Percentiles rank a stretch among this genome's conserved stretches.
phyloP scores from a whole-genome alignment of 2,113 vertebrate species.

The Atlantisia rogersi region DNA sequence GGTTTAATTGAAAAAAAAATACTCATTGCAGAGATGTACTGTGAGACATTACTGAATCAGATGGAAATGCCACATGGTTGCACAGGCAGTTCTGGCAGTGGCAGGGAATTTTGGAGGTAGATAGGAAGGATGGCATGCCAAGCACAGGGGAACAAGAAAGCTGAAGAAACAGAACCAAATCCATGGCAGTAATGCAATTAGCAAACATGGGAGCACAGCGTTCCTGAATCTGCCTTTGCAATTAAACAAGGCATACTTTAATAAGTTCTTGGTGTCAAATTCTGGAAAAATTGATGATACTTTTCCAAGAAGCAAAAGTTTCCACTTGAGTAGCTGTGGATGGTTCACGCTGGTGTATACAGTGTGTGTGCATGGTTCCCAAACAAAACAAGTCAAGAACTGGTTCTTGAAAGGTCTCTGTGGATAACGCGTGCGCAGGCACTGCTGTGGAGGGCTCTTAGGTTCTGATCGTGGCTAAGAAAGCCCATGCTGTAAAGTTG shows the following conservation, averaged over 20 bases:
- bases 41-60: constrained; percentile 26
- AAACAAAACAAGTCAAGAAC: background rate
- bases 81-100: background rate
- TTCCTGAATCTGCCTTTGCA: background rate
- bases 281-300: background rate
- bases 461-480: background rate
- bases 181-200: background rate
- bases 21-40: background rate
- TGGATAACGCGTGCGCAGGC: background rate
- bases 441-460: background rate
- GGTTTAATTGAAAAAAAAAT: background rate
- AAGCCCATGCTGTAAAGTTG: background rate
- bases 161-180: background rate
- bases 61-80: background rate
- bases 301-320: constrained; percentile 12
- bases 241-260: background rate
- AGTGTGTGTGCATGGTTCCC: background rate
- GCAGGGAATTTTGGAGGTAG: background rate
- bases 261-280: background rate
- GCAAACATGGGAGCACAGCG: background rate
- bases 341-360: background rate
- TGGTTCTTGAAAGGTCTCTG: background rate
- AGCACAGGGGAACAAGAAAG: background rate
- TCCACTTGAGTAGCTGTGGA: background rate
- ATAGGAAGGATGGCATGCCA: background rate